Evolutionary conservation across 2,113 vertebrate genomes (phyloP), one percentile per base, ranked within the genome.

Genomic region (Hystrix cristata): DNA sequence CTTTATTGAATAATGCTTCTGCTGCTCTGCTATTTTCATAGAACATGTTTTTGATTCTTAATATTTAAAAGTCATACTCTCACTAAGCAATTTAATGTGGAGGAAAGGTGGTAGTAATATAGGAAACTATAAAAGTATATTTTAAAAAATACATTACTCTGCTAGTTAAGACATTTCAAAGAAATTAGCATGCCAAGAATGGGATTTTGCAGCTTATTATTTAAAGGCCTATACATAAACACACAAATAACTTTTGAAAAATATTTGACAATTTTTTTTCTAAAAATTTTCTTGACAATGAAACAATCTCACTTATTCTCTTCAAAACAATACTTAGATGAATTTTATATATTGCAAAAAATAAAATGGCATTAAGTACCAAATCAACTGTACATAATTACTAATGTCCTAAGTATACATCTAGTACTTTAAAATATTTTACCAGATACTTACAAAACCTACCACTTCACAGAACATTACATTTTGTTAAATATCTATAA

Each of bases 321-420:
- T 90, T 67, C 27, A 90, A 93, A 95, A 13, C 6, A 69, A 69
- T 1, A n/a, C 81, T 69, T 16, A 69, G 11, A 23, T 83, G 19
- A 78, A 84, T 92, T 91, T 80, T 72, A 57, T 67, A 31, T 25
- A 51, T 21, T 91, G 72, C 19, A 23, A n/a, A 95, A 91, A 71
- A 38, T 1, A 4, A 7, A 78, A 31, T 51, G n/a, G 0, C 87
- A 69, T 90, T 67, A 88, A 85, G 57, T 65, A 78, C 21, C 74
- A 86, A 83, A 76, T 90, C 43, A 86, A 53, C 6, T 55, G 23
- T 7, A 43, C 57, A 86, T 10, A 85, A 64, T 87, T 83, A 90
- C 51, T 65, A 74, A 85, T 53, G 29, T 87, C 78, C 69, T 74
- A 31, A 80, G 13, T 48, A 90, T 51, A 79, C 14, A 72, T 18